Base-by-base conservation (phyloP, 2,797 vertebrate species). In the Syndactyla subalaris region DNA sequence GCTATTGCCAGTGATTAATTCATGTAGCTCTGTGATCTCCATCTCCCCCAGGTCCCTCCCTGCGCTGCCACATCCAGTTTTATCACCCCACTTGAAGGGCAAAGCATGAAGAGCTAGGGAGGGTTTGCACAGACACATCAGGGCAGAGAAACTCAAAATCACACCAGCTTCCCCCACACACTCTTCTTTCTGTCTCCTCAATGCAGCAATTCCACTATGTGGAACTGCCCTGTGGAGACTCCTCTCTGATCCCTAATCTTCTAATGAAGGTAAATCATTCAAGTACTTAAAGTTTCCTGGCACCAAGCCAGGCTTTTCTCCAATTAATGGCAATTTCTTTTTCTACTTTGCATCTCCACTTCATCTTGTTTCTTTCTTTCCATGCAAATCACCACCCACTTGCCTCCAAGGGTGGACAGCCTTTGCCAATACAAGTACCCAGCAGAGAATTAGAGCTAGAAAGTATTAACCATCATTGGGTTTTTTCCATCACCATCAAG, bases 321-420 rank as follows among this genome's bases (percentile, higher is more conserved):
- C 30, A 74, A n/a, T 76, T 92, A 94, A 93, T 19, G 19, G 61
- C 81, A 87, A 77, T 80, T 94, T 71, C 30, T 92, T 79, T 87
- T 90, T 62, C 84, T 92, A 11, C 52, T 95, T 73, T 77, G 54
- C 63, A 74, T 76, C 91, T 57, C 77, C 80, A 45, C 75, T 77
- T 91, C 67, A 73, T 93, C 88, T 86, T 36, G 29, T 85, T 66
- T 61, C 63, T 92, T 73, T 77, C 74, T 81, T 83, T 92, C 93
- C 65, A 70, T 87, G 74, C 94, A 95, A 93, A 95, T 96, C 93
- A 96, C 89, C 91, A 89, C 94, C 93, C 87, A 91, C 93, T 74
- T 91, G 49, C 76, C 87, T 96, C 91, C 68, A 96, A 96, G 94
- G 93, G 87, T 95, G 94, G 91, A 94, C 91, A 96, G 96, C 52